Percentiles rank a stretch among this genome's conserved stretches.
phyloP scores from a whole-genome alignment of 2,888 invertebrate species.

The Coelinius sp. region DNA sequence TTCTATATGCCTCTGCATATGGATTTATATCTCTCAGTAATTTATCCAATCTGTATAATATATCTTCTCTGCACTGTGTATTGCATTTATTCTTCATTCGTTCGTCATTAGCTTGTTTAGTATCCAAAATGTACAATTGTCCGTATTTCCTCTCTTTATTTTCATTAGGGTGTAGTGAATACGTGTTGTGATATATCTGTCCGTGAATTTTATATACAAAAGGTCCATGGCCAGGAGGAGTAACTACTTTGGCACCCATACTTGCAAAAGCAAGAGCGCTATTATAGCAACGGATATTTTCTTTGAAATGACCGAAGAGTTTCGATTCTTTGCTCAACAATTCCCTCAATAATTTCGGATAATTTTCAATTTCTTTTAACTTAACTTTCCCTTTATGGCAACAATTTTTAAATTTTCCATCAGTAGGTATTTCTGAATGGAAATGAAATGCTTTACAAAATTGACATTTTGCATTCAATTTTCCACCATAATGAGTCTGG shows the following conservation, averaged over 20 bases:
- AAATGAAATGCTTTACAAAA: slow-evolving; percentile 27
- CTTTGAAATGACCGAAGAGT: slow-evolving; percentile 17
- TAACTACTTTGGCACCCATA: slow-evolving; percentile 32
- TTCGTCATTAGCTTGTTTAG: slow-evolving; percentile 2
- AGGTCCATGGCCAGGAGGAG: slow-evolving; percentile 9
- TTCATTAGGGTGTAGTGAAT: slow-evolving; percentile 17
- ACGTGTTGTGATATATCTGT: slow-evolving; percentile 37
- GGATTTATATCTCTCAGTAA: slow-evolving; percentile 29
- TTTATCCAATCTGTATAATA: slow-evolving; percentile 31
- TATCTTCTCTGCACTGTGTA: not conserved
- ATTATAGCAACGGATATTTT: slow-evolving; percentile 31
- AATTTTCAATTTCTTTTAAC: slow-evolving; percentile 25
- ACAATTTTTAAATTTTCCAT: slow-evolving; percentile 24
- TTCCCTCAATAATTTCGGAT: slow-evolving; percentile 19
- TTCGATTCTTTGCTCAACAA: slow-evolving; percentile 18
- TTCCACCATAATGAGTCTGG: not conserved
- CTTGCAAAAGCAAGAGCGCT: slow-evolving; percentile 33
- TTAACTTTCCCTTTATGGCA: slow-evolving; percentile 39
- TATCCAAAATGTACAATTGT: slow-evolving; percentile 31
- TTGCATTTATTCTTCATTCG: slow-evolving; percentile 22
- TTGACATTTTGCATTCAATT: slow-evolving; percentile 23
- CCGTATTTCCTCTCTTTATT: slow-evolving; percentile 28
- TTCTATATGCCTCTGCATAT: slow-evolving; percentile 34
- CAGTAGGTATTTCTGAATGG: not conserved
- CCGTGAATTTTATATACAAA: slow-evolving; percentile 27